phyloP scores from a whole-genome alignment of 2,113 vertebrate species.

The Dolichallabes microphthalmus region DNA sequence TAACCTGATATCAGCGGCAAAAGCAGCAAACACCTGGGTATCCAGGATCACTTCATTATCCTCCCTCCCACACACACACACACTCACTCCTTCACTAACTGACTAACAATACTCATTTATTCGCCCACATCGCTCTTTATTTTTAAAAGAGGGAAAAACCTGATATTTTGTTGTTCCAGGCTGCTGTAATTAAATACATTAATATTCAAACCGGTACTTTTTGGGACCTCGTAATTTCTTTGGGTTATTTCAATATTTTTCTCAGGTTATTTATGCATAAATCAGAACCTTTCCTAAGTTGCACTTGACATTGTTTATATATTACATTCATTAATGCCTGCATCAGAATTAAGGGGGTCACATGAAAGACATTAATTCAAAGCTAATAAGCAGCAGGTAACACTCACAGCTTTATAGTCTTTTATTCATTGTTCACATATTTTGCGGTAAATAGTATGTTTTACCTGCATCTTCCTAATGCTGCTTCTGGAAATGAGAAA shows the following conservation, averaged over 20 bases:
- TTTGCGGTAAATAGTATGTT: background rate
- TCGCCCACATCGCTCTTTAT: constrained; percentile 1
- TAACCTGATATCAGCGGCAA: constrained; percentile 1
- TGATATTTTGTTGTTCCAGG: background rate
- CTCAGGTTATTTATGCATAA: background rate
- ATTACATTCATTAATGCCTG: background rate
- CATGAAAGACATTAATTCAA: background rate
- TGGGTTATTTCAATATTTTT: background rate
- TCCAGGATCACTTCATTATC: constrained; percentile 20
- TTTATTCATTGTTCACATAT: background rate
- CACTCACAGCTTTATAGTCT: background rate
- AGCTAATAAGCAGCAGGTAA: background rate
- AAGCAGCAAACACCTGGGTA: constrained; percentile 21
- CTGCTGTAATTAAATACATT: background rate
- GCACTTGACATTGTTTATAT: background rate
- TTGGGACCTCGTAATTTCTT: background rate
- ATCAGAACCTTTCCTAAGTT: background rate
- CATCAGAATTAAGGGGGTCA: background rate
- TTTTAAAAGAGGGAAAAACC: background rate
- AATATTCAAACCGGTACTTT: background rate
- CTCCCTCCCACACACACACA: constrained; percentile 22
- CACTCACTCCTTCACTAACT: constrained; percentile 21
- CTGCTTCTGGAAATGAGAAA: background rate
- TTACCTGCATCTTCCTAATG: background rate
- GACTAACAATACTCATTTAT: constrained; percentile 20